Percentiles rank a stretch among this genome's conserved stretches.
Evolutionary conservation across 53 echinoderm and acorn worm species (phyloP).

Genomic region (Paracentrotus lividus): DNA sequence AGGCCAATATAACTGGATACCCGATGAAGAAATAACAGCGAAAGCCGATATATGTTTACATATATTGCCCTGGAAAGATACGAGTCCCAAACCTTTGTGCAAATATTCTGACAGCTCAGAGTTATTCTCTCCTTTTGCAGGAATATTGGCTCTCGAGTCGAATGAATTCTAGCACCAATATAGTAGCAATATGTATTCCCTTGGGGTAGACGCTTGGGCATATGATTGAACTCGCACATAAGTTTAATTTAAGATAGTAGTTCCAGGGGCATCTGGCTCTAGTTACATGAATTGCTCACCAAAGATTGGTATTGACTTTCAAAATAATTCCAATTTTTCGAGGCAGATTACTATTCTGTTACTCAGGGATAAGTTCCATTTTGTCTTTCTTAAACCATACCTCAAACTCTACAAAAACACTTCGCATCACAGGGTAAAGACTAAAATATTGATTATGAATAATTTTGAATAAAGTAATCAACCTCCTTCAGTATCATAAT

Average conservation of each 20-base stretch:
- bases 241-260: not conserved
- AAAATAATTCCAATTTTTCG: no score
- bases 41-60: not conserved
- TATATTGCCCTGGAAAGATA: not conserved
- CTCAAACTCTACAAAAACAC: no score
- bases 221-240: not conserved
- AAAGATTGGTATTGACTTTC: not conserved
- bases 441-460: no score
- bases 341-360: no score
- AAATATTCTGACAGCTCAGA: not conserved
- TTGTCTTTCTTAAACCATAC: no score
- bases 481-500: no score
- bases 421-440: no score
- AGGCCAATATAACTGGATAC: not conserved
- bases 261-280: not conserved
- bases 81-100: not conserved
- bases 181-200: not conserved
- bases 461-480: no score
- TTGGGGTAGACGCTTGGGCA: not conserved
- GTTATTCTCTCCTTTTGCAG: not conserved
- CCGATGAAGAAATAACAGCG: not conserved
- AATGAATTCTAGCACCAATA: not conserved
- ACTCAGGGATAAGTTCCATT: no score
- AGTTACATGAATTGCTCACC: not conserved
- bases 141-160: not conserved